phyloP scores from a whole-genome alignment of 2,113 vertebrate species.

The Lepus europaeus region DNA sequence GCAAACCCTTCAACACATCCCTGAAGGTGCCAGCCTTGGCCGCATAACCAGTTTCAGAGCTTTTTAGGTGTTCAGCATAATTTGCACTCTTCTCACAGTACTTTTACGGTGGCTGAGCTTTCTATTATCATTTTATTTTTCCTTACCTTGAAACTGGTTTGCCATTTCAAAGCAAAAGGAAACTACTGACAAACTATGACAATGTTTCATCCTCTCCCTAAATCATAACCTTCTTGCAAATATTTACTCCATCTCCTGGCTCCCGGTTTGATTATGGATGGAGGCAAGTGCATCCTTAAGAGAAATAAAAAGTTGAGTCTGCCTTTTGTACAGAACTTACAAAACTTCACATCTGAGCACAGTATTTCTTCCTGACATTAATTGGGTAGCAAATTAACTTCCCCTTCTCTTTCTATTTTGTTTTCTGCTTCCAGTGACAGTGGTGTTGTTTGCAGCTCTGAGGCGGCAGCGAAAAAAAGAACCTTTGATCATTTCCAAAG shows the following conservation, averaged over 20 bases:
- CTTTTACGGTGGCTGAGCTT: conserved; percentile 25
- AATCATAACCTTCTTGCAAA: conserved; percentile 65
- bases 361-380: conserved; percentile 59
- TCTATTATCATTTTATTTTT: conserved; percentile 39
- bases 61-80: conserved; percentile 67
- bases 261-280: conserved; percentile 25
- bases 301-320: neutral
- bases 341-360: neutral
- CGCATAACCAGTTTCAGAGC: conserved; percentile 49
- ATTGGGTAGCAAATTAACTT: conserved; percentile 80
- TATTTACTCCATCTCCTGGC: neutral
- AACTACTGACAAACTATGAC: conserved; percentile 57
- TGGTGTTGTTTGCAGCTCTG: conserved; percentile 96
- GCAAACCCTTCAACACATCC: conserved; percentile 61
- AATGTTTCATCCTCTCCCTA: conserved; percentile 56
- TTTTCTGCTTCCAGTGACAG: conserved; percentile 91
- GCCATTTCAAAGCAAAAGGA: conserved; percentile 53
- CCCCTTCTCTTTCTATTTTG: conserved; percentile 59
- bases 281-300: conserved; percentile 34
- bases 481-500: conserved; percentile 98
- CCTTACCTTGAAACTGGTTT: conserved; percentile 50
- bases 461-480: conserved; percentile 96
- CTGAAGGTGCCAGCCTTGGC: conserved; percentile 58
- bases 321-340: conserved; percentile 68
- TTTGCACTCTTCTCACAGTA: neutral